Percentiles rank a stretch among this genome's conserved stretches.
phyloP scores from a whole-genome alignment of 1,140 invertebrate genomes.

The Propsilocerus akamusi region DNA sequence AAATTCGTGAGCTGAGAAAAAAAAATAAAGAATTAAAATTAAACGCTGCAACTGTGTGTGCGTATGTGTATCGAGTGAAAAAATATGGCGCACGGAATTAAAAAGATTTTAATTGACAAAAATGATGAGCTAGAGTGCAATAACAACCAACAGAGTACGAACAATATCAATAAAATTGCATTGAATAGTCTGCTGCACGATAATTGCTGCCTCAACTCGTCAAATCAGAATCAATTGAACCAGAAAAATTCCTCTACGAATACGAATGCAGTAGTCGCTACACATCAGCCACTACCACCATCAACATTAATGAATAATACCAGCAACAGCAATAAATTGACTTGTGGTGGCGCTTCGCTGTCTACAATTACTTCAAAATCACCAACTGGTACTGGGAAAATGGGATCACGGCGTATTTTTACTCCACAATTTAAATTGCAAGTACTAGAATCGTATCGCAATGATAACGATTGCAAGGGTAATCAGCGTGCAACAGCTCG shows the following conservation, averaged over 20 bases:
- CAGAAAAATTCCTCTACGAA: background rate
- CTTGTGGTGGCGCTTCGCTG: background rate
- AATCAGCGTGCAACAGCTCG: constrained; percentile 70
- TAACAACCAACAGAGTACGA: background rate
- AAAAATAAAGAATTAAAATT: background rate
- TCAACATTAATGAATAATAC: background rate
- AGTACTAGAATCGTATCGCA: constrained; percentile 65
- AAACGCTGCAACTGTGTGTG: background rate
- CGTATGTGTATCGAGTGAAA: too few species aligned
- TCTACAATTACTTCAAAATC: constrained; percentile 8
- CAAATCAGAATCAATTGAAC: background rate
- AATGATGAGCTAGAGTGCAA: background rate
- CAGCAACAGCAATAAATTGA: background rate
- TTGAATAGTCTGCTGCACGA: background rate
- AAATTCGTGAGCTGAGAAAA: background rate
- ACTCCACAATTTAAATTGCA: constrained; percentile 67
- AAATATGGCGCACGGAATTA: background rate
- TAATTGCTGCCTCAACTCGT: background rate
- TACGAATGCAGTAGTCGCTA: background rate
- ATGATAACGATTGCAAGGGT: constrained; percentile 63
- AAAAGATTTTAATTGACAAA: background rate
- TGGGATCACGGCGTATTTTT: constrained; percentile 64
- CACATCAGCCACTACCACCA: background rate
- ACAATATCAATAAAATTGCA: background rate
- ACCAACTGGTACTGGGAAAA: constrained; percentile 28